Base-by-base conservation (phyloP, 1,140 invertebrate species). In the Magallana ariakensis region DNA sequence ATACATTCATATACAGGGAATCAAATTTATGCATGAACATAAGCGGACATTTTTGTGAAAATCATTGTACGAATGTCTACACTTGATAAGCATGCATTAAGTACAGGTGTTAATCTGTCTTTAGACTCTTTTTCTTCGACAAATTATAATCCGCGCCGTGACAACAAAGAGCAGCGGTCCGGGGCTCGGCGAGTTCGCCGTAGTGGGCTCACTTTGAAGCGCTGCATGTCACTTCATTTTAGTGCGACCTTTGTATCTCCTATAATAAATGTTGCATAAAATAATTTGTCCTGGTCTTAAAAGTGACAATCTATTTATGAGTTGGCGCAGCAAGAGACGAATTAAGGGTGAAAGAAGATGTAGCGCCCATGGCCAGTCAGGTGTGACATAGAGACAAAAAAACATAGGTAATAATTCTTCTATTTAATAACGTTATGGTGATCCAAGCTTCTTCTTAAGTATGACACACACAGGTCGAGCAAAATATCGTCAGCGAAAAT, bases 261-360 rank as follows among this genome's bases (percentile, higher is more conserved):
- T 70, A 70, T 70, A 70, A 70, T 70, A 70, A 70, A 70, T 70
- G 66, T 70, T 70, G 66, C 66, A 70, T 70, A 70, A 70, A 70
- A 70, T 70, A 70, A 70, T 70, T 70, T 70, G 66, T 70, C 66
- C 66, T 70, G 66, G 66, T 70, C 66, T 70, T 70, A 70, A 70
- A 70, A 70, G 66, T 70, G 66, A 70, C 66, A 70, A 70, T 22
- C 66, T 70, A 70, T 70, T 70, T 70, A 70, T 70, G 66, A 70
- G 66, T 70, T 70, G 66, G 66, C 66, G 22, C 66, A 70, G 66
- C 66, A 70, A 26, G 66, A 70, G 66, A 70, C n/a, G 66, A 70
- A 70, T 70, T 70, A 70, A 70, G 19, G 66, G 66, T 26, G 22
- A 70, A 9, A 70, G 66, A 70, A 70, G 66, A 70, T 70, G 66